phyloP scores from a whole-genome alignment of 1,140 invertebrate genomes.

The Archegozetes longisetosus region DNA sequence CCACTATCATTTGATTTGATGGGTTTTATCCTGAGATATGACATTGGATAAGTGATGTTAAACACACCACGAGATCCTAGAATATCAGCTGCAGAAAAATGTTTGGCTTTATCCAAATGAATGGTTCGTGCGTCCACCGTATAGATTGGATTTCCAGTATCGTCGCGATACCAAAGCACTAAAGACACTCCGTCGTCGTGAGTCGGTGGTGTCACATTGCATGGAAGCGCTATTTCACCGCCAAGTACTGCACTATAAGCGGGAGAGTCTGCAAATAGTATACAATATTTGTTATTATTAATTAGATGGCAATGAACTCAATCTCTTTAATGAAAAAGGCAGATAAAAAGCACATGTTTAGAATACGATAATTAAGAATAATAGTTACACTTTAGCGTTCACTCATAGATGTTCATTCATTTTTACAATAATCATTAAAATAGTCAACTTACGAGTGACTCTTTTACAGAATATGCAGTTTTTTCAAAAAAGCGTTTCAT shows the following conservation, averaged over 20 bases:
- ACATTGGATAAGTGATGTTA: conserved; percentile 10
- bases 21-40: conserved; percentile 54
- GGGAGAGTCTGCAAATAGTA: conserved; percentile 19
- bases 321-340: too few relatives aligned
- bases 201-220: conserved; percentile 54
- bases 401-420: too few relatives aligned
- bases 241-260: conserved; percentile 40
- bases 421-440: too few relatives aligned
- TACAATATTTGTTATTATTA: too few relatives aligned
- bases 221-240: conserved; percentile 55
- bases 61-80: conserved; percentile 16
- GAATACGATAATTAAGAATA: too few relatives aligned
- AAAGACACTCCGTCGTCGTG: conserved; percentile 67
- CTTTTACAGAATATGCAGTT: too few relatives aligned
- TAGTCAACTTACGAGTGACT: too few relatives aligned
- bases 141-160: conserved; percentile 63
- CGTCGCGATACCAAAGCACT: conserved; percentile 73
- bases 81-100: conserved; percentile 17
- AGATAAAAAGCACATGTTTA: too few relatives aligned
- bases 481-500: too few relatives aligned
- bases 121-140: conserved; percentile 31
- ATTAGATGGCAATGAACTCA: too few relatives aligned
- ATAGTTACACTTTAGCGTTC: too few relatives aligned
- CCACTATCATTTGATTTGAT: conserved; percentile 64
- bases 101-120: conserved; percentile 15